Evolutionary conservation across 2,113 vertebrate genomes (phyloP).

Genomic region (Phrynosoma blainvillii): DNA sequence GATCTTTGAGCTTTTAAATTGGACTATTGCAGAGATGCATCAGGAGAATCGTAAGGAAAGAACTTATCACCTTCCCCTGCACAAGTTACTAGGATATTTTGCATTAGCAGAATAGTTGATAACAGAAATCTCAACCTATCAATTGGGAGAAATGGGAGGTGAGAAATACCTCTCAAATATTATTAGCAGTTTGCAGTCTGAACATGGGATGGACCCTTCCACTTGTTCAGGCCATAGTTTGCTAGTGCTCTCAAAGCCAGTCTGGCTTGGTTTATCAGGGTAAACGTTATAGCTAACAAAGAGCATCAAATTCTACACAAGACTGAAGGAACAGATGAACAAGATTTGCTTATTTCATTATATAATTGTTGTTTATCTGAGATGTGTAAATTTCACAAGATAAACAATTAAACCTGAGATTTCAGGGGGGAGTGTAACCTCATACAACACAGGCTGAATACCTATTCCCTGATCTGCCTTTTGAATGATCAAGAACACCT

Average conservation of each 20-base stretch:
- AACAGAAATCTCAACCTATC: constrained; percentile 15
- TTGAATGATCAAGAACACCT: too few relatives aligned
- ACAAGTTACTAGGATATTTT: background rate
- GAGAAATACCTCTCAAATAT: background rate
- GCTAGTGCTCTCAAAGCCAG: background rate
- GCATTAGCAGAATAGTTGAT: background rate
- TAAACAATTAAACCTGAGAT: background rate
- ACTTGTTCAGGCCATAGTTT: too few relatives aligned
- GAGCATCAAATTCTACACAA: background rate
- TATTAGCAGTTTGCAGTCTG: too few relatives aligned
- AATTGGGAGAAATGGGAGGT: background rate
- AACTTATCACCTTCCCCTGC: background rate
- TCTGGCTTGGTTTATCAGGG: background rate
- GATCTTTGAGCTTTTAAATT: background rate
- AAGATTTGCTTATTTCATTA: background rate
- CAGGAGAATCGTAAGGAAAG: background rate
- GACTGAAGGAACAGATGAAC: background rate
- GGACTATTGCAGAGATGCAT: background rate
- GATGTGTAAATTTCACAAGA: background rate
- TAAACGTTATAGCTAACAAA: constrained; percentile 8
- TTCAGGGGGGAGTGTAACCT: too few relatives aligned
- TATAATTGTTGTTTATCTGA: background rate
- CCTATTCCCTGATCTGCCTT: too few relatives aligned
- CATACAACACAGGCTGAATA: too few relatives aligned
- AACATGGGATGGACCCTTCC: too few relatives aligned